These are phyloP conservation scores for Hypomesus transpacificus DNA, from an alignment of 2,113 vertebrate genomes.

Conservation along the genomic window DNA sequence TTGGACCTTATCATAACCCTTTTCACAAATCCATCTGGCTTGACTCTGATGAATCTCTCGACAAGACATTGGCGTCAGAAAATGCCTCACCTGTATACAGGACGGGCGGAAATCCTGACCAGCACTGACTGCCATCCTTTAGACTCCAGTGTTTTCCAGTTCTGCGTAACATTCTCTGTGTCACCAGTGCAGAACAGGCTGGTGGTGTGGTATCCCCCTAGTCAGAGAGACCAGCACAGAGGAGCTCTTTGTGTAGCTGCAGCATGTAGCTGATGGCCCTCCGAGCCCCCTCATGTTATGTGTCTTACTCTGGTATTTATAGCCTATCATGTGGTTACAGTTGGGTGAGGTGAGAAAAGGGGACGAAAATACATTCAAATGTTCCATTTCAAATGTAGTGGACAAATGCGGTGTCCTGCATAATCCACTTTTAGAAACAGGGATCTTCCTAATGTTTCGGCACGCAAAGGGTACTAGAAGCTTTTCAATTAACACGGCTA, in stretches of 20 bases:
- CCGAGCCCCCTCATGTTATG: conserved; percentile 1
- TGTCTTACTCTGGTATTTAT: conserved; percentile 4
- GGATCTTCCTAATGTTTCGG: too few relatives aligned
- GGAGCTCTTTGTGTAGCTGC: conserved; percentile 4
- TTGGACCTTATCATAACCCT: too few relatives aligned
- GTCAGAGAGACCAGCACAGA: background rate
- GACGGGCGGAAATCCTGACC: too few relatives aligned
- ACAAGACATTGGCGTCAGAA: too few relatives aligned
- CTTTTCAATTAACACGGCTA: too few relatives aligned
- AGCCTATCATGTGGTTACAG: conserved; percentile 7
- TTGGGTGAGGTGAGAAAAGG: background rate
- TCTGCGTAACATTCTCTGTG: background rate
- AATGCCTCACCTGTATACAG: too few relatives aligned
- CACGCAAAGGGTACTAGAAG: too few relatives aligned
- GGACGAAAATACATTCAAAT: background rate
- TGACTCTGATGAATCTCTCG: too few relatives aligned
- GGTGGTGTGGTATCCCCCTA: background rate
- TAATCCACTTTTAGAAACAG: too few relatives aligned
- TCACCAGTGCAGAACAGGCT: conserved; percentile 1
- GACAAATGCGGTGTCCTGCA: too few relatives aligned
- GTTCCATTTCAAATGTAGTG: background rate
- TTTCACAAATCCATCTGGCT: too few relatives aligned
- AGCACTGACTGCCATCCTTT: background rate
- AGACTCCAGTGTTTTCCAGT: background rate
- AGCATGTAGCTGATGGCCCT: background rate